A percentile compares a stretch with the other conserved stretches of the same genome.
phyloP scores from a whole-genome alignment of 2,888 invertebrate species.

The Heliconius cydno region DNA sequence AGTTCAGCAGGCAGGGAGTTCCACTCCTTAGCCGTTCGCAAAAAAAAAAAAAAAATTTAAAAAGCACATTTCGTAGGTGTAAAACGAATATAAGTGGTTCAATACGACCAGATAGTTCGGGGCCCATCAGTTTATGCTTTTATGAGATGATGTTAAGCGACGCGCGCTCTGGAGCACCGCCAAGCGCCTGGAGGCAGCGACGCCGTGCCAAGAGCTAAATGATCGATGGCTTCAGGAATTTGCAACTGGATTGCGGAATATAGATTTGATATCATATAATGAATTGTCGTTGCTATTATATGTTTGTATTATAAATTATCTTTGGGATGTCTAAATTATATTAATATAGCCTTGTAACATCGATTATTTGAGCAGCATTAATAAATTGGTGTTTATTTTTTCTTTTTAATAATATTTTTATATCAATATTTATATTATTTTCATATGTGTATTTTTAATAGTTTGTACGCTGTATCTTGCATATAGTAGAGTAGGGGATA shows the following conservation, averaged over 20 bases:
- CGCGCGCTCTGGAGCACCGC: slow-evolving; percentile 50
- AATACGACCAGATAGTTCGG: slow-evolving; percentile 9
- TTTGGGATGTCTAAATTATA: background rate
- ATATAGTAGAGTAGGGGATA: too few species aligned
- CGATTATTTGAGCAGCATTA: too few species aligned
- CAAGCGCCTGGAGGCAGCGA: slow-evolving; percentile 50
- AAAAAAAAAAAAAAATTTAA: background rate
- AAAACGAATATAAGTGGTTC: background rate
- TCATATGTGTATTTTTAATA: too few species aligned
- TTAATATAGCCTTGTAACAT: too few species aligned
- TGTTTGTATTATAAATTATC: background rate
- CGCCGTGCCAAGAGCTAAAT: slow-evolving; percentile 52
- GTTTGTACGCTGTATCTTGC: too few species aligned
- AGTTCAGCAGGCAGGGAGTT: too few species aligned
- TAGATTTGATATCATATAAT: slow-evolving; percentile 31
- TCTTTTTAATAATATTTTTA: too few species aligned
- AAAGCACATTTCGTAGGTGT: background rate
- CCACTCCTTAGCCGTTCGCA: too few species aligned
- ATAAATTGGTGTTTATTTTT: too few species aligned
- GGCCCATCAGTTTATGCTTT: slow-evolving; percentile 28
- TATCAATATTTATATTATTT: too few species aligned
- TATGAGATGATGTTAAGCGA: slow-evolving; percentile 48
- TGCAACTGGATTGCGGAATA: slow-evolving; percentile 49
- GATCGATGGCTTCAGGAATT: slow-evolving; percentile 53
- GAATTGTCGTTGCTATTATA: background rate